A percentile compares a stretch with the other conserved stretches of the same genome.
Conservation (phyloP, 1,140 invertebrate genomes). For the Mizuhopecten yessoensis region DNA sequence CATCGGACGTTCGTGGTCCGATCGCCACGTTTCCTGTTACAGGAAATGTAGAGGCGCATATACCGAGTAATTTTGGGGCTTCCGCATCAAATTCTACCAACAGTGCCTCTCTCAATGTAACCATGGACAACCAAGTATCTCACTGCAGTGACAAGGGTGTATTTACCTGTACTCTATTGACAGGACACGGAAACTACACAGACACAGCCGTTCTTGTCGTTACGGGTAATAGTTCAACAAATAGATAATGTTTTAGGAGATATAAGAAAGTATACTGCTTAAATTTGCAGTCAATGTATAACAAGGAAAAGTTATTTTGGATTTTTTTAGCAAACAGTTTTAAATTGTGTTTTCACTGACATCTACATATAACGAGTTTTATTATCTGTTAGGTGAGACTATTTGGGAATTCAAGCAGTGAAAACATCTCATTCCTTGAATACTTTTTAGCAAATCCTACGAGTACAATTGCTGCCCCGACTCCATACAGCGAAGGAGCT, state of each 20-base stretch:
- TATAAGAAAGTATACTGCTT: no score
- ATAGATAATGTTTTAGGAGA: no score
- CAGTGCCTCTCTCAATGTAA: background rate
- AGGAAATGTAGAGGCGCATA: background rate
- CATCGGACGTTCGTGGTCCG: background rate
- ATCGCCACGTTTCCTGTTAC: background rate
- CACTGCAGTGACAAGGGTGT: background rate
- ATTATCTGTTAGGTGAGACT: background rate
- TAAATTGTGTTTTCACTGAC: no score
- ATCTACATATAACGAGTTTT: no score
- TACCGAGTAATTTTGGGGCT: background rate
- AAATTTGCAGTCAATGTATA: no score
- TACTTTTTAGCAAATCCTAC: background rate
- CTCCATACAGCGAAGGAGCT: background rate
- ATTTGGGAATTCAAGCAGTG: no score
- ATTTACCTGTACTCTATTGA: background rate
- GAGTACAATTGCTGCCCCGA: background rate
- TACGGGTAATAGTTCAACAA: background rate
- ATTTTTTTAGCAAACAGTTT: no score
- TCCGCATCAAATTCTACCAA: background rate
- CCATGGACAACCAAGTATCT: background rate
- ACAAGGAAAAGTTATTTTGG: no score
- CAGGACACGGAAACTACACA: background rate
- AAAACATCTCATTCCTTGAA: no score
- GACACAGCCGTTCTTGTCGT: background rate